phyloP scores from a whole-genome alignment of 2,113 vertebrate species.

The Porphyrio hochstetteri region DNA sequence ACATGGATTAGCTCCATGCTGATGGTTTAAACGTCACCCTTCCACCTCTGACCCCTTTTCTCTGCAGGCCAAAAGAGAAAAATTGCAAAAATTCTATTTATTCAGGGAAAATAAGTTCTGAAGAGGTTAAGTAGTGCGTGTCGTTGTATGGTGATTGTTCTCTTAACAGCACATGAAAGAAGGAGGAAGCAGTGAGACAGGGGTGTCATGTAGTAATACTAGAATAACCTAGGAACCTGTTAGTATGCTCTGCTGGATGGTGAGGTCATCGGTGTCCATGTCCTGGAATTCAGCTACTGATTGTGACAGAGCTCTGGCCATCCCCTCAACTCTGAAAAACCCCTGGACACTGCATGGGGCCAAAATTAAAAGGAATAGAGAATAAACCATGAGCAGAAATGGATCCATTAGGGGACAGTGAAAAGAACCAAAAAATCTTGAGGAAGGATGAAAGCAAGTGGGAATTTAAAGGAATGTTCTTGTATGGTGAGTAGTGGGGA shows the following conservation, averaged over 20 bases:
- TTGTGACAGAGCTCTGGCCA: neutral
- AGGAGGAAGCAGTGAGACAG: neutral
- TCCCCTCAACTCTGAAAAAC: neutral
- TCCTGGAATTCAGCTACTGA: neutral
- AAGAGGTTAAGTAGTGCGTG: neutral
- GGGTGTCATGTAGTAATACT: neutral
- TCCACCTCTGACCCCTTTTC: neutral
- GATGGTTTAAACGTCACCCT: neutral
- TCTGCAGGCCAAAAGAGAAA: neutral
- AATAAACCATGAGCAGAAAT: neutral
- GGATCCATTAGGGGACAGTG: neutral
- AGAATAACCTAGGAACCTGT: neutral
- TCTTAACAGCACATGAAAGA: neutral
- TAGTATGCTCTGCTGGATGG: neutral
- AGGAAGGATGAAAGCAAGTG: neutral
- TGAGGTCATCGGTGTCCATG: neutral
- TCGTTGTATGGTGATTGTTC: neutral
- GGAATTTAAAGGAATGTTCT: neutral
- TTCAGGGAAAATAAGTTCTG: neutral
- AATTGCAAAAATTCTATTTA: neutral
- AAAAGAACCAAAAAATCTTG: neutral
- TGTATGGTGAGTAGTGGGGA: neutral
- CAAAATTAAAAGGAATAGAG: neutral
- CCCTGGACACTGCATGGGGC: neutral
- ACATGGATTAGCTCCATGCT: neutral